Percentiles rank a stretch among this genome's conserved stretches.
phyloP scores from a whole-genome alignment of 2,797 vertebrate genomes.

The Enteromius trimaculatus region DNA sequence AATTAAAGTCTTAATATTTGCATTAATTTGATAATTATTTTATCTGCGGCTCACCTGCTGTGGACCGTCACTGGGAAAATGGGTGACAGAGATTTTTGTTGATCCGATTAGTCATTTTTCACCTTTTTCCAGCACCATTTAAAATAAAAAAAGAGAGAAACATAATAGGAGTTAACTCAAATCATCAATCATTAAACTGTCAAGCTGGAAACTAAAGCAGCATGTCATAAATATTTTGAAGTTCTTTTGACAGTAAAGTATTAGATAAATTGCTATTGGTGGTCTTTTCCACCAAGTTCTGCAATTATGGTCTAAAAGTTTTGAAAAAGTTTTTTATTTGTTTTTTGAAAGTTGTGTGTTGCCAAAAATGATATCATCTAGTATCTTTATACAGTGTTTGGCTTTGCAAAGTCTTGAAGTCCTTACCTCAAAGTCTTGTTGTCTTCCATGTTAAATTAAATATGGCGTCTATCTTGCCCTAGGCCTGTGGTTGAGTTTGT shows the following conservation, averaged over 20 bases:
- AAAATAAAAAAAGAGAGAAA: constrained; percentile 42
- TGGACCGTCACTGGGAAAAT: constrained; percentile 56
- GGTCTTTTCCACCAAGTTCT: not conserved
- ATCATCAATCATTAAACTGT: constrained; percentile 58
- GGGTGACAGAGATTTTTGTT: constrained; percentile 25
- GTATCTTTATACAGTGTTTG: not conserved
- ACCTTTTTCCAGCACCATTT: constrained; percentile 47
- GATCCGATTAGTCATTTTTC: constrained; percentile 50
- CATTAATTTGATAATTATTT: constrained; percentile 66
- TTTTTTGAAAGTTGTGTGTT: not conserved
- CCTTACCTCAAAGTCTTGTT: not conserved
- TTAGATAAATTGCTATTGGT: not conserved
- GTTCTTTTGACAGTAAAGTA: constrained; percentile 13
- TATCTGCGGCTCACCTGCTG: constrained; percentile 58
- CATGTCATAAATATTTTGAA: not conserved
- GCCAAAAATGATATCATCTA: not conserved
- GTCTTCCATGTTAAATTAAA: not conserved
- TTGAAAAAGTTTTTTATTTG: not conserved
- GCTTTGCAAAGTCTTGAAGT: not conserved
- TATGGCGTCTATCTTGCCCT: not conserved
- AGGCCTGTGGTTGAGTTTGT: not conserved
- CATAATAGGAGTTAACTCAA: constrained; percentile 41
- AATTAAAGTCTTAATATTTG: constrained; percentile 67
- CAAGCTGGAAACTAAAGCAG: constrained; percentile 31
- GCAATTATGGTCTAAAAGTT: not conserved